Percentiles rank a stretch among this genome's conserved stretches.
phyloP scores from a whole-genome alignment of 2,113 vertebrate species.

The Ictalurus furcatus region DNA sequence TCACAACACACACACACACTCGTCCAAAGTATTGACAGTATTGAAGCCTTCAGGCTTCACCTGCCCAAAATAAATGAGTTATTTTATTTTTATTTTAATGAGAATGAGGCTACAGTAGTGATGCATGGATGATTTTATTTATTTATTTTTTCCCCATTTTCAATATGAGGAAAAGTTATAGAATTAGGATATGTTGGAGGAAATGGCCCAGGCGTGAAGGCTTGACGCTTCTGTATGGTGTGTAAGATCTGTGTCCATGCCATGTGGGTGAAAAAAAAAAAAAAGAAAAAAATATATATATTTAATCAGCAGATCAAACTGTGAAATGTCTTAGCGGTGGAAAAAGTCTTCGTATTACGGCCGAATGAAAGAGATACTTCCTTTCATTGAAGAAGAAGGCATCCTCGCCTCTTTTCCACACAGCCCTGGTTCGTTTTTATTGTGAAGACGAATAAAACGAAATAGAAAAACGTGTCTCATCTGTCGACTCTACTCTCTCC shows the following conservation, averaged over 20 bases:
- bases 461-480: not conserved
- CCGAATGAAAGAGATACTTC: not conserved
- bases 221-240: not conserved
- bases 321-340: not conserved
- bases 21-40: not conserved
- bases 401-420: not conserved
- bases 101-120: not conserved
- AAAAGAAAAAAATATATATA: too few relatives aligned
- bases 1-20: not conserved
- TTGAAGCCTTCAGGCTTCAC: not conserved
- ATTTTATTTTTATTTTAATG: not conserved
- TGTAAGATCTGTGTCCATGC: not conserved
- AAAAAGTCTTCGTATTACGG: not conserved
- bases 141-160: too few relatives aligned
- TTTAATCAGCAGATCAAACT: not conserved
- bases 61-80: not conserved
- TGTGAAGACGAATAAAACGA: not conserved
- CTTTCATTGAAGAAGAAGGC: not conserved
- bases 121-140: not conserved
- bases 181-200: not conserved
- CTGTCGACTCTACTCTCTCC: slow-evolving; percentile 25
- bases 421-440: not conserved
- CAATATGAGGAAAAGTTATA: not conserved
- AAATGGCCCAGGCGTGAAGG: not conserved
- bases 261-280: not conserved